Evolutionary conservation across 2,888 invertebrate species (phyloP).

Genomic region (Morpho deidamia): DNA sequence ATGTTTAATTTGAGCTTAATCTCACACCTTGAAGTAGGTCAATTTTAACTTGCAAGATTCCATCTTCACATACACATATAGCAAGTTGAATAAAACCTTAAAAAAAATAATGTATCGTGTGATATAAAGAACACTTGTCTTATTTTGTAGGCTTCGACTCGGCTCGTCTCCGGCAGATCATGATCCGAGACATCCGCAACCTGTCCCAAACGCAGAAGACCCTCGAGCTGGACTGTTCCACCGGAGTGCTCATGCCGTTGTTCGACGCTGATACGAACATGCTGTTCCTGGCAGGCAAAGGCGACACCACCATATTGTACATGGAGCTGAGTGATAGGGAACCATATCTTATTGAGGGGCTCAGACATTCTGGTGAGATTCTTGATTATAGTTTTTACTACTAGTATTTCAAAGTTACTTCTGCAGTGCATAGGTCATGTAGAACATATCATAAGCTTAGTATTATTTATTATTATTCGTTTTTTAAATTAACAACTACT

Average conservation of each 20-base stretch:
- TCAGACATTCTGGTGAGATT: conserved; percentile 84
- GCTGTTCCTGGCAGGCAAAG: conserved; percentile 96
- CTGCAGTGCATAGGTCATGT: too few species aligned
- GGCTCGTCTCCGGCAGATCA: conserved; percentile 91
- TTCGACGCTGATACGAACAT: conserved; percentile 96
- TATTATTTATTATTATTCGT: too few species aligned
- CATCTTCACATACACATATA: too few species aligned
- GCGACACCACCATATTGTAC: conserved; percentile 94
- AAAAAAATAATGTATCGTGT: too few species aligned
- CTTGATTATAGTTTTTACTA: neutral
- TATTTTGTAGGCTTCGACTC: conserved; percentile 83
- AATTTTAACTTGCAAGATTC: too few species aligned
- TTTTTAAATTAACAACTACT: too few species aligned
- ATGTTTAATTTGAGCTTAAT: too few species aligned
- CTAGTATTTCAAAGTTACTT: neutral
- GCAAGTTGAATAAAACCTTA: too few species aligned
- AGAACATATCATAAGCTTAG: too few species aligned
- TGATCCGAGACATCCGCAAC: conserved; percentile 91
- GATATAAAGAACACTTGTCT: too few species aligned
- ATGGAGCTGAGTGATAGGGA: conserved; percentile 94
- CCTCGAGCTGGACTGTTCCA: conserved; percentile 89
- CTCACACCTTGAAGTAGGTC: too few species aligned
- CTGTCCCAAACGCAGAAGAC: conserved; percentile 87
- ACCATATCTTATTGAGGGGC: conserved; percentile 92
- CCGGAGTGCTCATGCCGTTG: conserved; percentile 94